phyloP scores from a whole-genome alignment of 1,140 invertebrate species.

The Bombus superbus region DNA sequence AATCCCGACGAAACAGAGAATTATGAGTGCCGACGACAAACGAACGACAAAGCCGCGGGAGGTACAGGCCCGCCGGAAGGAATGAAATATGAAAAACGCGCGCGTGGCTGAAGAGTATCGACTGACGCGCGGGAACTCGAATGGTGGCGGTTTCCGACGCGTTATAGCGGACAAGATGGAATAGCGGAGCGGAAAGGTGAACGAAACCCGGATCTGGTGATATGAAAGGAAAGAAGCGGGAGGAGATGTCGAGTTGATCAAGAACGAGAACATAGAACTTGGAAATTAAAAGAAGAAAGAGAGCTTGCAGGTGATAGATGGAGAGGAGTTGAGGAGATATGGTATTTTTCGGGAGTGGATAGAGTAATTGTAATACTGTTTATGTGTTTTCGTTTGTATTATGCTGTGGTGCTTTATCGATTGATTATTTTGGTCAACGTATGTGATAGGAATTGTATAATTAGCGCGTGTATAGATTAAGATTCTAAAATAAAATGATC shows the following conservation, averaged over 20 bases:
- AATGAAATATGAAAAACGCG: constrained; percentile 46
- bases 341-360: not conserved
- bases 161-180: not conserved
- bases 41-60: constrained; percentile 1
- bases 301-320: not conserved
- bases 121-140: not conserved
- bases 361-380: not conserved
- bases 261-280: not conserved
- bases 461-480: too few species aligned
- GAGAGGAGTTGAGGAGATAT: not conserved
- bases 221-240: constrained; percentile 1
- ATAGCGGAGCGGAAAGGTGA: not conserved
- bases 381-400: not conserved
- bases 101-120: constrained; percentile 13
- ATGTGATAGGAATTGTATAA: not conserved
- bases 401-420: not conserved
- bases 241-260: not conserved
- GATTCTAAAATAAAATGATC: too few species aligned
- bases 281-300: constrained; percentile 8
- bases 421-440: not conserved
- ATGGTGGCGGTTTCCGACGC: not conserved
- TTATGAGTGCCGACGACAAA: not conserved
- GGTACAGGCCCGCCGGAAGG: not conserved
- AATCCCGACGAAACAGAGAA: not conserved
- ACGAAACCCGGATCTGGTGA: not conserved